Percentiles rank a stretch among this genome's conserved stretches.
These are phyloP conservation scores for Tubiluchus corallicola DNA, from an alignment of 2,888 invertebrate genomes.

Conservation along the genomic window DNA sequence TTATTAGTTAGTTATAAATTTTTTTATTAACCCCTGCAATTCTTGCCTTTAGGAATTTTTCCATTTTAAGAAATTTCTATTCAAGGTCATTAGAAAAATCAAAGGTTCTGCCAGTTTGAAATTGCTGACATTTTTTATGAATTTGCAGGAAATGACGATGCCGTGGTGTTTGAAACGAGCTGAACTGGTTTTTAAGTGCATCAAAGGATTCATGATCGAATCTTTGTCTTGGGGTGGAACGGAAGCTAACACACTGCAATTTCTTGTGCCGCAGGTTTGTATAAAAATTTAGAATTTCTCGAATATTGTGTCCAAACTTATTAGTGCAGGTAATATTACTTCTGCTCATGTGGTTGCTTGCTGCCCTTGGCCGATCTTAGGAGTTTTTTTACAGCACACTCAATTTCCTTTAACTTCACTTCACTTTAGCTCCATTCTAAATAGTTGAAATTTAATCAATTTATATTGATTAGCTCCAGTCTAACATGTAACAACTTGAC, in stretches of 20 bases:
- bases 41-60: conserved; percentile 6
- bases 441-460: no score
- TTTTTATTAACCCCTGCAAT: not conserved
- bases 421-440: no score
- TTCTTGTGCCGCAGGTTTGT: conserved; percentile 54
- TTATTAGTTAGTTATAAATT: conserved; percentile 7
- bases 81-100: conserved; percentile 24
- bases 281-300: no score
- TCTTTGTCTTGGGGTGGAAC: conserved; percentile 74
- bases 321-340: no score
- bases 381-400: no score
- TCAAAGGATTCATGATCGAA: conserved; percentile 99
- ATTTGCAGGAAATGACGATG: conserved; percentile 49
- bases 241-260: conserved; percentile 57
- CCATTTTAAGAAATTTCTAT: conserved; percentile 12
- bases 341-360: no score
- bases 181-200: conserved; percentile 92
- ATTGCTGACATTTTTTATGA: conserved; percentile 2
- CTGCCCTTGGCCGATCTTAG: no score
- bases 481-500: no score
- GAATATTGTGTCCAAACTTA: not conserved
- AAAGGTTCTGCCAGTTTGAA: no score
- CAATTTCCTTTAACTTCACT: no score
- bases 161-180: conserved; percentile 90
- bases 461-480: no score